Base-by-base conservation (phyloP, 2,113 vertebrate species). In the Petromus typicus region DNA sequence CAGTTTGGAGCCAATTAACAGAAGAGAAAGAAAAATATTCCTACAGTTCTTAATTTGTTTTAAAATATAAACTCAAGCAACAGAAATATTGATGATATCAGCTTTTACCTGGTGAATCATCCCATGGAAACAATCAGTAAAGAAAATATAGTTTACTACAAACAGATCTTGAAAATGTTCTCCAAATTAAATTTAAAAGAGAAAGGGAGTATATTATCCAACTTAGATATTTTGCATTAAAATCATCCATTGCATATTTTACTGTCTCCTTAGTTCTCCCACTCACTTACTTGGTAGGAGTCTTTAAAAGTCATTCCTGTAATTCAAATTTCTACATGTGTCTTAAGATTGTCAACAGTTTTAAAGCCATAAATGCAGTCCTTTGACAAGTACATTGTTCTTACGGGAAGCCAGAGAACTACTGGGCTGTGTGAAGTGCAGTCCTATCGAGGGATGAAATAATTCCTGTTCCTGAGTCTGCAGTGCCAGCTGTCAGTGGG, bases 11-110 rank as follows among this genome's bases (percentile, higher is more conserved):
- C 4, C n/a, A 69, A 66, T 87, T 97, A 92, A 79, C 8, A 90
- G 92, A 97, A 97, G 79, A 97, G 32, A 89, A 97, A 45, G 27
- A 43, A 87, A 20, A 86, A 93, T 94, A 91, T 85, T 66, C 75
- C 79, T 25, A 64, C n/a, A 79, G 8, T 13, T 97, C 88, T 97
- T 85, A 80, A 96, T 97, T 97, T 97, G 13, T 67, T 98, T 97
- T 89, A 96, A 97, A 82, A 96, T 71, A 86, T 79, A 86, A 96
- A 45, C 17, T 92, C 34, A 69, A 90, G 51, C 91, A 40, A 37
- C n/a, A 75, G 37, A 82, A 88, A 23, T 67, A 86, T 10, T 78
- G 16, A 87, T 92, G 57, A 83, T 59, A 83, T 34, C 25, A 79
- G 9, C 10, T 81, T 90, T 76, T 40, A 93, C 23, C 11, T 86